A percentile compares a stretch with the other conserved stretches of the same genome.
Evolutionary conservation across 2,888 invertebrate genomes (phyloP).

Genomic region (Tyria jacobaeae): DNA sequence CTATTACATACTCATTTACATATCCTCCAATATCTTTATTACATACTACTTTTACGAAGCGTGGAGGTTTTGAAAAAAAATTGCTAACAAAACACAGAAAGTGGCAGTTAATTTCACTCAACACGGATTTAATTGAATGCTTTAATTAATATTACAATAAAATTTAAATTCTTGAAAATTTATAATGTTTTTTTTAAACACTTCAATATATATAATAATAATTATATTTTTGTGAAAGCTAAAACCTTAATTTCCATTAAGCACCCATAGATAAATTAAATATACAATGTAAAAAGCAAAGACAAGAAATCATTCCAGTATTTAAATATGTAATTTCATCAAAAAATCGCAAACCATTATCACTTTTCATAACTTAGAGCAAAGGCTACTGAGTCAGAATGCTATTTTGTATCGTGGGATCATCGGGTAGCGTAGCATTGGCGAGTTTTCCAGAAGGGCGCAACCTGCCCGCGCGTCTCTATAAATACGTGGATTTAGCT

Average conservation of each 20-base stretch:
- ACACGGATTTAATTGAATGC: no score
- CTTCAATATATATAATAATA: background rate
- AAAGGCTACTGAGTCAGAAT: conserved; percentile 78
- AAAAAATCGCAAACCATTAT: conserved; percentile 12
- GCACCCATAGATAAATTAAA: background rate
- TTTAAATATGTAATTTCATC: background rate
- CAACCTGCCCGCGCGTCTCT: conserved; percentile 65
- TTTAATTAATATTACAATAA: no score
- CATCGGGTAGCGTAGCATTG: conserved; percentile 62
- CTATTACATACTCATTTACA: no score
- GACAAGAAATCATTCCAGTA: background rate
- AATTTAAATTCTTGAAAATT: no score
- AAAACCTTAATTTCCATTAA: background rate
- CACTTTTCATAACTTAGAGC: conserved; percentile 32
- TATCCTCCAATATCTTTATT: no score
- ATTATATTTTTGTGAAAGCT: background rate
- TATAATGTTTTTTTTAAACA: background rate
- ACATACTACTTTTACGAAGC: no score
- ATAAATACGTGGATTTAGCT: conserved; percentile 80
- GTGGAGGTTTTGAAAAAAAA: no score
- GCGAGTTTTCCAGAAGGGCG: conserved; percentile 84
- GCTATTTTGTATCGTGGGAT: conserved; percentile 69
- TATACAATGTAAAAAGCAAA: background rate
- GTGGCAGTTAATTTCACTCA: no score
- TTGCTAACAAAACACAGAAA: no score